Evolutionary conservation across 2,888 invertebrate genomes (phyloP), one percentile per base, ranked within the genome.

Genomic region (Himalopsyche japonica): DNA sequence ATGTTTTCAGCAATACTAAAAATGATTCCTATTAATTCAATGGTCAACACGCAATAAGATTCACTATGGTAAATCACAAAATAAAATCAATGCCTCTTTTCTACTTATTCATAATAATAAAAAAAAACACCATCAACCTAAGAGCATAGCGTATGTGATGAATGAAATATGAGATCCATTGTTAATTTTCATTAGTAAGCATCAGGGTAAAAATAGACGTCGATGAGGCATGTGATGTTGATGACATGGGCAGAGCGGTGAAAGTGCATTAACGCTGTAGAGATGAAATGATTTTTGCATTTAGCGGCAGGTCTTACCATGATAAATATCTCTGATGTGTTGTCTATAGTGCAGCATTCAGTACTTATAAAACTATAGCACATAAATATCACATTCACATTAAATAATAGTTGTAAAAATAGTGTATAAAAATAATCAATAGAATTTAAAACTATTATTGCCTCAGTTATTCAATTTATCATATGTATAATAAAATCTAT

Each of bases 251-350:
- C 70, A 70, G 70, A 70, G 79, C 70, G 57, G 81, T 83, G 82
- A 83, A 47, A 80, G 80, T 57, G 76, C 70, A 70, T 12, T 3
- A 5, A 70, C 7, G 15, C 27, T 27, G 57, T 20, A 1, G 24
- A 70, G 64, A 85, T 83, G 85, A 82, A 49, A 64, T 81, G 81
- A 81, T 79, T 76, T 64, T 79, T 24, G 20, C 64, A 24, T 49
- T 77, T 20, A 32, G 24, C 78, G 20, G 57, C 49, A 37, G 76
- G 47, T 84, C 86, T 86, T 86, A 86, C 86, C 86, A 79, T 80
- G 37, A 76, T 76, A 80, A 49, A 30, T 80, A 80, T 49, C 49
- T 20, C 34, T 57, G 30, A 80, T 34, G 70, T 30, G 70, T 27
- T 70, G 27, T 70, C 70, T 57, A 57, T 24, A 76, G 27, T 24